A percentile compares a stretch with the other conserved stretches of the same genome.
Conservation (phyloP, 1,140 invertebrate species). For the Plutomurus gul region DNA sequence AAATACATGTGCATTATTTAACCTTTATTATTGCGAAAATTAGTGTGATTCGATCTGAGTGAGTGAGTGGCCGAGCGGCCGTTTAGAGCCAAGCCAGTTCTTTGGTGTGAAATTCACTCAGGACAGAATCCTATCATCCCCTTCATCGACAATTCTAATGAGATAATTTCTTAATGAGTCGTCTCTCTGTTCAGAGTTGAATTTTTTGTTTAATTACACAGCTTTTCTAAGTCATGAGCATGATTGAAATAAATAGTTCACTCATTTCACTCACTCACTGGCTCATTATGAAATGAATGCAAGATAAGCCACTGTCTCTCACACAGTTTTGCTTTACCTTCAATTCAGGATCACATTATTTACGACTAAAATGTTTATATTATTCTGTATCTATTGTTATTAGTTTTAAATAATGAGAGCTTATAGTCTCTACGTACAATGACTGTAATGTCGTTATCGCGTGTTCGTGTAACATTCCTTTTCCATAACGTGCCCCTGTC, state of each 20-base stretch:
- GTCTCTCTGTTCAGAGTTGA: neutral
- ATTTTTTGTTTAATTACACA: neutral
- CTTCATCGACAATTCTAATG: neutral
- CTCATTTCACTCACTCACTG: neutral
- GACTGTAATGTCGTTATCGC: neutral
- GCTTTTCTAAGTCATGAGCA: neutral
- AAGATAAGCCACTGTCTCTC: neutral
- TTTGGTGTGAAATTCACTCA: neutral
- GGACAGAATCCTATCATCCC: neutral
- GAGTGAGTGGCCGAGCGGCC: neutral
- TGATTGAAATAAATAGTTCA: neutral
- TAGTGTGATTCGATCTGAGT: neutral
- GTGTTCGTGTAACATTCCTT: neutral
- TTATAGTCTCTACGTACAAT: too few species aligned
- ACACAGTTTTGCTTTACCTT: neutral
- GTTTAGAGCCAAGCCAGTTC: neutral
- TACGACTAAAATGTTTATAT: neutral
- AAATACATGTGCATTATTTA: too few species aligned
- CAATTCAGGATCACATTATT: neutral
- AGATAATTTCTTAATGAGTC: constrained; percentile 4
- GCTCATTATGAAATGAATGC: neutral
- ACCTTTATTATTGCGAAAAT: too few species aligned
- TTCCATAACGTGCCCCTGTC: too few species aligned
- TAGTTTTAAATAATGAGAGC: constrained; percentile 3
- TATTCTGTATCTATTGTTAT: neutral